phyloP scores from a whole-genome alignment of 2,113 vertebrate species.

The Oxyura jamaicensis region DNA sequence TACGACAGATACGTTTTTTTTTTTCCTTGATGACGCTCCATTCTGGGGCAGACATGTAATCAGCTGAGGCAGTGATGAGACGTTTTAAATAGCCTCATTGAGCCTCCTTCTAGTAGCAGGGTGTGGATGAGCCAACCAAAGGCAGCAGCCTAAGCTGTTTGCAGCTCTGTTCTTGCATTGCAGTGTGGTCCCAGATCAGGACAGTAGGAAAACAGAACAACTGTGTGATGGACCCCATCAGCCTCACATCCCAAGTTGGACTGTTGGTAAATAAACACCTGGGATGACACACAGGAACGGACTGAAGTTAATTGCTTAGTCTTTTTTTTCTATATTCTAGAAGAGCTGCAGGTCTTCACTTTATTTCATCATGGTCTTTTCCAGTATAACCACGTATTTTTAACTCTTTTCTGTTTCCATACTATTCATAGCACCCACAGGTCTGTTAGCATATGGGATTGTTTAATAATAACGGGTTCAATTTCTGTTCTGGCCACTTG shows the following conservation, averaged over 20 bases:
- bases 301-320: not conserved
- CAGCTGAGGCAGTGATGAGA: not conserved
- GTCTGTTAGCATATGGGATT: not conserved
- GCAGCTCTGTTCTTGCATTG: not conserved
- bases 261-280: not conserved
- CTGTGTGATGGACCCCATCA: not conserved
- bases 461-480: not conserved
- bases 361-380: not conserved
- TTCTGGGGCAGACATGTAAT: not conserved
- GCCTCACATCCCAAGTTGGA: not conserved
- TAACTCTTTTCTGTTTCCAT: not conserved
- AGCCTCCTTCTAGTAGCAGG: not conserved
- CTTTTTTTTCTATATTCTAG: not conserved
- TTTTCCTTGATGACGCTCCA: not conserved
- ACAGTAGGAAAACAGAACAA: not conserved
- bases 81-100: not conserved
- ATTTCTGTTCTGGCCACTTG: not conserved
- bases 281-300: not conserved
- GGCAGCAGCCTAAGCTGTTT: not conserved
- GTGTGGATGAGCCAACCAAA: not conserved
- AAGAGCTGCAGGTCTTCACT: not conserved
- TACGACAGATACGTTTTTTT: fast-evolving
- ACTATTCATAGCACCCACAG: not conserved
- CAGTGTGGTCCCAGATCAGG: fast-evolving
- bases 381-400: not conserved